Evolutionary conservation across 2,797 vertebrate genomes (phyloP).

Genomic region (Anguilla pacifica): DNA sequence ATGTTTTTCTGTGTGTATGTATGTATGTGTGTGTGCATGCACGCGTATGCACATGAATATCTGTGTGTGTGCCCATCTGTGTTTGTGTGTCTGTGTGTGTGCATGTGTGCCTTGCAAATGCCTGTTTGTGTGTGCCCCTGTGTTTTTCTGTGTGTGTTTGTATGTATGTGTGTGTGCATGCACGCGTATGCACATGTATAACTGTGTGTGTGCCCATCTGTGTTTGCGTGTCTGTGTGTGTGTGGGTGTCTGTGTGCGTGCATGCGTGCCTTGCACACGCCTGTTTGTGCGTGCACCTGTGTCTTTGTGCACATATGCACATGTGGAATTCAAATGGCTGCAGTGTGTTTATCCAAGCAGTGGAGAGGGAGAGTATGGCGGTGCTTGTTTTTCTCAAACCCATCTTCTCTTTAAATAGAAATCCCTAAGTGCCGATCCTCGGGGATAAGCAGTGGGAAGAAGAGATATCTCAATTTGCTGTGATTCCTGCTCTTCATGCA

Average conservation of each 20-base stretch:
- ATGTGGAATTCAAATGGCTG: not conserved
- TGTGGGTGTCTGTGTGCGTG: not conserved
- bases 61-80: not conserved
- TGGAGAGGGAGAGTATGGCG: not conserved
- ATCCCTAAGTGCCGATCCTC: conserved; percentile 19
- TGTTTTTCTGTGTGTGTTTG: too few species aligned
- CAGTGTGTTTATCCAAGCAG: not conserved
- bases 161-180: not conserved
- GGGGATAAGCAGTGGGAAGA: conserved; percentile 22
- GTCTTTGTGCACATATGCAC: not conserved
- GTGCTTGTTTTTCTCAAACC: not conserved
- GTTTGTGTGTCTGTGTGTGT: conserved; percentile 33
- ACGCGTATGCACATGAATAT: not conserved
- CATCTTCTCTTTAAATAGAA: conserved; percentile 27
- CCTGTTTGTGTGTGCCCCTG: conserved; percentile 19
- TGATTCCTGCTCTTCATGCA: conserved; percentile 14
- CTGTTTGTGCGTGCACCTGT: conserved; percentile 16
- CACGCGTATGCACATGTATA: too few species aligned
- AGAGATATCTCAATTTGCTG: conserved; percentile 24
- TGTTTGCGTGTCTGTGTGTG: conserved; percentile 26
- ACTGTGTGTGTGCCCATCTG: not conserved
- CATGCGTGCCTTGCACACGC: conserved; percentile 1
- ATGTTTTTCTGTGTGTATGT: not conserved
- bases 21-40: not conserved
- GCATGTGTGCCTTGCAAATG: conserved; percentile 10